Base-by-base conservation (phyloP, 2,797 vertebrate genomes). In the Phaenicophaeus curvirostris region DNA sequence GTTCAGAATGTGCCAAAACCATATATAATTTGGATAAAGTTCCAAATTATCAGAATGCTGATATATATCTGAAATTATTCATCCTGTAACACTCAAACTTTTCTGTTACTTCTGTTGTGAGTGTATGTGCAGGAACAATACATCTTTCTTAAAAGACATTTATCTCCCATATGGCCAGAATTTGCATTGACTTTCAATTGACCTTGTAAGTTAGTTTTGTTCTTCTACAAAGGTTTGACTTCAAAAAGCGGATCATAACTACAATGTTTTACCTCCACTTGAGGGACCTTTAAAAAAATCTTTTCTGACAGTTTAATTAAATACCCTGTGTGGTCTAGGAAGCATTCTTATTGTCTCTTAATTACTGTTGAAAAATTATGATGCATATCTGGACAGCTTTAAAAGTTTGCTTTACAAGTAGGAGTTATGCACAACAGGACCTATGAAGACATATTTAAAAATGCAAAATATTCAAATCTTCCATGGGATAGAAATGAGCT, bases 231-330 rank as follows among this genome's bases (percentile, higher is more conserved):
- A 73, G 28, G 28, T 93, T 85, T 68, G 77, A 81, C 78, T 78
- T 95, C 93, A 57, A 94, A 86, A 95, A 90, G 35, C 8, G 13
- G 18, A 54, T 96, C 54, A 46, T 93, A 92, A 89, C 72, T 89
- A n/a, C 41, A 28, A 85, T 42, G 85, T 62, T 62, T 71, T 96
- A 79, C 66, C 41, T 87, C 39, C 61, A 90, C 54, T 66, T 90
- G 55, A 82, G 82, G 66, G 54, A 87, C 87, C 68, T 89, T 92
- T 63, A 78, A 92, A 95, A 35, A 85, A 50, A 7, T 41, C 53
- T 89, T 95, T 86, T 94, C 19, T 91, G 87, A 75, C 65, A 59
- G 33, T 88, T 95, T 89, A 89, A 95, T 88, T 89, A 87, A 97
- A 84, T 90, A 94, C 30, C 93, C 59, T 63, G 21, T 11, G 31